Percentiles rank a stretch among this genome's conserved stretches.
These are phyloP conservation scores for Aproaerema taeniolella DNA, from an alignment of 2,888 invertebrate species.

Conservation along the genomic window DNA sequence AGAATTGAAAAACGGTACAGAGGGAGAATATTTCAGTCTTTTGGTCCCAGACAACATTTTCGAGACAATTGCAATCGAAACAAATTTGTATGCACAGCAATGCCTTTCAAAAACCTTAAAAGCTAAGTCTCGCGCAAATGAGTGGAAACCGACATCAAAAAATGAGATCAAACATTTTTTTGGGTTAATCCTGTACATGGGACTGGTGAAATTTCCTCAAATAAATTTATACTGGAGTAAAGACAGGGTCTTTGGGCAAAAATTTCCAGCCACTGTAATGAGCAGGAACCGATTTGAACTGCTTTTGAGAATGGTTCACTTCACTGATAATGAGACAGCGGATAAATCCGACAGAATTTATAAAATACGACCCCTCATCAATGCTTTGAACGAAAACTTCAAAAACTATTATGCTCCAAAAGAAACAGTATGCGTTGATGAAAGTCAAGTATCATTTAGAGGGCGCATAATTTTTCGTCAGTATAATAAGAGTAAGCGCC, in stretches of 20 bases:
- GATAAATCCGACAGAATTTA: background rate
- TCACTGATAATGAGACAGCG: background rate
- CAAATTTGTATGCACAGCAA: background rate
- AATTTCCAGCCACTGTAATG: conserved; percentile 21
- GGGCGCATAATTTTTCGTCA: too few relatives aligned
- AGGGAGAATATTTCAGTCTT: background rate
- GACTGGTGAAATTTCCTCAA: conserved; percentile 24
- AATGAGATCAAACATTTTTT: conserved; percentile 22
- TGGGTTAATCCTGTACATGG: conserved; percentile 24
- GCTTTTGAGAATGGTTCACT: background rate
- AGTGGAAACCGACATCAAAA: conserved; percentile 20
- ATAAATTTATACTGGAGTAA: conserved; percentile 22
- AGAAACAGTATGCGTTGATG: background rate
- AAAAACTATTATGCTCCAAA: background rate
- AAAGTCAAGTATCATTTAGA: background rate
- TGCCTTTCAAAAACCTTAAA: background rate
- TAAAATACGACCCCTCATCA: background rate
- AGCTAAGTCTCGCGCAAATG: conserved; percentile 15
- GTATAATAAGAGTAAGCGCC: too few relatives aligned
- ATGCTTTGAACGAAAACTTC: background rate
- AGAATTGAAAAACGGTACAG: background rate
- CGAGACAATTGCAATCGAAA: background rate
- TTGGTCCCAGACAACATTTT: background rate
- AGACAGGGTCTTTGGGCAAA: too few relatives aligned
- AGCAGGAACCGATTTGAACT: conserved; percentile 18